Base-by-base conservation (phyloP, 2,113 vertebrate species). In the Mormyrus iriodes region DNA sequence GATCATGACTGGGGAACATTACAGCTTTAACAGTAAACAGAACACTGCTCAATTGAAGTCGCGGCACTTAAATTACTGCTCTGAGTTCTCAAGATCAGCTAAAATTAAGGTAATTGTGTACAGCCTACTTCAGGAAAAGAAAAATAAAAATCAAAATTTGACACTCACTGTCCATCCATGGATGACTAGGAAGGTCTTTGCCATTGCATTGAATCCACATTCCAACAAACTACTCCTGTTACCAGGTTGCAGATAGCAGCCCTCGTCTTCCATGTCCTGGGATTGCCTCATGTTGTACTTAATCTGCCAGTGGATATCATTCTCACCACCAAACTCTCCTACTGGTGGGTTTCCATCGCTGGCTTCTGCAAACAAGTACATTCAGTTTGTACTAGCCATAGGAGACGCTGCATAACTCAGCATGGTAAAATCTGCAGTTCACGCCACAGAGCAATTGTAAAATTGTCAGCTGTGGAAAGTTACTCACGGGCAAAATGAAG, bases 151-250 rank as follows among this genome's bases (percentile, higher is more conserved):
- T 0, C 10, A 19, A 84, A 46, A 10, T 13, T 42, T 35, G 9
- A 89, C 82, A 90, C 96, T 96, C 86, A 99, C 98, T 82, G 97
- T 97, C 98, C 98, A 99, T 73, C 98, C 98, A 6, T 99, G 98
- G 90, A 99, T 97, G 93, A 99, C 96, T 90, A 99, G 95, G 92
- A 99, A 98, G 0, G 97, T 98, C 92, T 97, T 99, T 0, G 97
- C 95, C 4, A 97, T 97, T 42, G 90, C 1, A 4, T 99, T 99
- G 94, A 98, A 99, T 86, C 93, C 92, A 91, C 98, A 99, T 19
- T 96, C 94, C 84, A 95, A 90, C 31, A 98, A 90, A 44, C 92
- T 42, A 8, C 93, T 85, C 2, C 12, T 93, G 3, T 94, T 93
- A 1, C 96, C 96, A 0, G 93, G 0, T 49, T 92, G 82, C n/a